These are phyloP conservation scores for Riptortus pedestris DNA, from an alignment of 1,140 invertebrate species.

Conservation along the genomic window DNA sequence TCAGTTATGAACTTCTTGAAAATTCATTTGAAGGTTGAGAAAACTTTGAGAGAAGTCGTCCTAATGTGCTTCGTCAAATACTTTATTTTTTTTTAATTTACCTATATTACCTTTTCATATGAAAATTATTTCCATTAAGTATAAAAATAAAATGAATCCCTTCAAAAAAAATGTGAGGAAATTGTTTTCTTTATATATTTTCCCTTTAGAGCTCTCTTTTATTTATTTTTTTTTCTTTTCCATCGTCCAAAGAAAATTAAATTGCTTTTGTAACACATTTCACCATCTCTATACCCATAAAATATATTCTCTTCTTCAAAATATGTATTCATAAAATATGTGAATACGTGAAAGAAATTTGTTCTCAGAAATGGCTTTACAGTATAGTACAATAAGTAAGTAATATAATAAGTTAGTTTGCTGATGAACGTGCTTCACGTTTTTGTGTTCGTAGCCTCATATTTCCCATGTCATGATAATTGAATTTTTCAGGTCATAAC, in stretches of 20 bases:
- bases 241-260: background rate
- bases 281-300: background rate
- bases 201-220: background rate
- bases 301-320: background rate
- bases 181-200: background rate
- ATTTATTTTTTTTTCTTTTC: background rate
- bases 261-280: background rate
- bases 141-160: background rate
- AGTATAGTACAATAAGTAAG: no score
- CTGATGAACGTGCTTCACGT: no score
- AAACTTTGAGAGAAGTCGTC: background rate
- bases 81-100: background rate
- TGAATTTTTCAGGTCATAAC: no score
- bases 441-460: no score
- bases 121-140: background rate
- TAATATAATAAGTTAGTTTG: no score
- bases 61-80: background rate
- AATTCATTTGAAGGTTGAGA: no score
- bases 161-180: background rate
- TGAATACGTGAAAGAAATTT: no score
- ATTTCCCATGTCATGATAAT: no score
- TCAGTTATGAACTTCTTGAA: no score
- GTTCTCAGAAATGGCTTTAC: no score
- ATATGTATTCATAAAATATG: background rate
- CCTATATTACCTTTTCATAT: background rate